phyloP scores from a whole-genome alignment of 2,888 invertebrate species.

The Drosophila flavopinicola region DNA sequence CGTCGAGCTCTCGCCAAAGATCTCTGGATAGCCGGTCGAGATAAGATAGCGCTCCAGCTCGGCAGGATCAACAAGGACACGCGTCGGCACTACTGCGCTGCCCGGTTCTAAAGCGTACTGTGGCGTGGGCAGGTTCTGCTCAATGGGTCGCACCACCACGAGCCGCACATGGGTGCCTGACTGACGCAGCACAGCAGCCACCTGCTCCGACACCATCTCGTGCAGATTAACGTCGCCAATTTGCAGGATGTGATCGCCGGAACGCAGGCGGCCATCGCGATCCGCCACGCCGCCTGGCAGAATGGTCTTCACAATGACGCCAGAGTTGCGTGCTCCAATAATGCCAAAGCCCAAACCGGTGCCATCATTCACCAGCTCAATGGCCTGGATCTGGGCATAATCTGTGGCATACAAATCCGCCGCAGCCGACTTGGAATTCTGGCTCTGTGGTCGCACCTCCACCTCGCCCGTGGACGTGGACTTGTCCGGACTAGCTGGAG shows the following conservation, averaged over 20 bases:
- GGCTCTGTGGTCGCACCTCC: constrained; percentile 87
- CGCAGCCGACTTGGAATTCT: constrained; percentile 86
- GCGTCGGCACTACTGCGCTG: constrained; percentile 87
- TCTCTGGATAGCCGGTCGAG: constrained; percentile 92
- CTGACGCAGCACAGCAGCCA: constrained; percentile 97
- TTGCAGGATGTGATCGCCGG: constrained; percentile 99
- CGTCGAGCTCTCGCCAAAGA: constrained; percentile 87
- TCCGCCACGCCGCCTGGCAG: constrained; percentile 99
- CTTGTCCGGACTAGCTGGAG: constrained; percentile 87
- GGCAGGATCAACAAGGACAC: constrained; percentile 93
- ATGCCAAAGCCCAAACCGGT: constrained; percentile 99
- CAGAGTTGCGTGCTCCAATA: constrained; percentile 98
- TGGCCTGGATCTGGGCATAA: constrained; percentile 98
- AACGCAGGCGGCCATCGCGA: constrained; percentile 97
- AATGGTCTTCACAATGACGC: constrained; percentile 99
- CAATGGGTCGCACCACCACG: constrained; percentile 96
- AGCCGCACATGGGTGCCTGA: constrained; percentile 97
- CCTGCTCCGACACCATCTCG: constrained; percentile 99
- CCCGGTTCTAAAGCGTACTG: constrained; percentile 85
- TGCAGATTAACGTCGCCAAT: constrained; percentile 95
- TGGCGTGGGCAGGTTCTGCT: constrained; percentile 87
- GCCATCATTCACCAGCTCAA: constrained; percentile 98
- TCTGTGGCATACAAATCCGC: constrained; percentile 92
- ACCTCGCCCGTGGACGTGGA: constrained; percentile 75
- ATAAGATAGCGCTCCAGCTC: constrained; percentile 94